Base-by-base conservation (phyloP, 2,113 vertebrate species). In the Myocastor coypus region DNA sequence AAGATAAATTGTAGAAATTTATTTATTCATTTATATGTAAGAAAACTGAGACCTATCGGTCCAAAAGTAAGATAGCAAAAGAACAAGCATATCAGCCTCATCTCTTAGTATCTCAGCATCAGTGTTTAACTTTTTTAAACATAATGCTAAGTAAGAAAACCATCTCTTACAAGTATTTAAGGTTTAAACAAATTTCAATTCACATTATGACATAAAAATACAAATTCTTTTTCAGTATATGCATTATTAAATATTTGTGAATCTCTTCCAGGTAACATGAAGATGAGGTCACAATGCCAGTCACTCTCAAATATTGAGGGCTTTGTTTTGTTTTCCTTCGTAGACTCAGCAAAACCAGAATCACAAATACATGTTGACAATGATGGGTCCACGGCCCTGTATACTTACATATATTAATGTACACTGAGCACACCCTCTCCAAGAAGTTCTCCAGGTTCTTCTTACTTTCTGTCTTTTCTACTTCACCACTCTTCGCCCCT, bases 201-300 rank as follows among this genome's bases (percentile, higher is more conserved):
- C 42, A 82, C 85, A 61, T 92, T 75, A 34, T 55, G 78, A 61
- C 42, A 83, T 24, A 69, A 64, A 71, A 91, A 81, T 75, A 77
- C 40, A 80, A 94, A 91, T 94, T 88, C 50, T 85, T 46, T 95
- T 95, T 40, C 20, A 94, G 91, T 32, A 66, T 55, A 32, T 20
- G 19, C 46, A 19, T 42, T n/a, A 92, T 93, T 34, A 59, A 93
- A 66, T 86, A 87, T 96, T 77, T 87, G 46, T 78, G 34, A 83
- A 24, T 77, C 55, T 71, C 46, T 78, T 13, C 52, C 59, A 73
- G 89, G 40, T 46, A 66, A 0, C 73, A 46, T 92, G 77, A 22
- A 87, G 85, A 34, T 57, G 82, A 94, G 52, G 87, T 32, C 32
- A 68, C 66, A 75, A 52, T 57, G 16, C 14, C 69, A 63, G 10